Evolutionary conservation across 2,113 vertebrate species (phyloP).

Genomic region (Lagopus leucura): DNA sequence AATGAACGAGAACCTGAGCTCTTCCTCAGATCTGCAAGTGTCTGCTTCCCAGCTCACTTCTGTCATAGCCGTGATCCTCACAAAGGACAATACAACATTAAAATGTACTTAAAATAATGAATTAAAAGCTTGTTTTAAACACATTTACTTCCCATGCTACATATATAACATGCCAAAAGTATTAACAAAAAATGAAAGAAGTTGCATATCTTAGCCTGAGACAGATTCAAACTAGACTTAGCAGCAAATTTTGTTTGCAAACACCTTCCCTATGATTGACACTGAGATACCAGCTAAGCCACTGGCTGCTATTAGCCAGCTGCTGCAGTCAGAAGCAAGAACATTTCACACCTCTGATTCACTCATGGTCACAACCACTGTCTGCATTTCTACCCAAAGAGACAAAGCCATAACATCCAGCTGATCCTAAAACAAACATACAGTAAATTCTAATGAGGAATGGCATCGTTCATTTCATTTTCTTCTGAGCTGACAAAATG

Average conservation of each 20-base stretch:
- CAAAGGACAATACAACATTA: neutral
- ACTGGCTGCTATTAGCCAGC: neutral
- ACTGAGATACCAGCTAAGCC: neutral
- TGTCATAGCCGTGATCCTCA: neutral
- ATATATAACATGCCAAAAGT: neutral
- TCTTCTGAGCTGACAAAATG: neutral
- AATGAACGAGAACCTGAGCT: neutral
- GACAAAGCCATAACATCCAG: neutral
- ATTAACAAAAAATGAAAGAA: neutral
- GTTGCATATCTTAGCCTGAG: neutral
- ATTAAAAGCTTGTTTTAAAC: neutral
- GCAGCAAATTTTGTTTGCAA: neutral
- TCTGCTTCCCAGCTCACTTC: neutral
- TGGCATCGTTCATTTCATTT: neutral
- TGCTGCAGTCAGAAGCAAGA: neutral
- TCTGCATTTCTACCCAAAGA: neutral
- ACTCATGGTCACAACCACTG: rapidly evolving
- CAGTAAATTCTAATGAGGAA: neutral
- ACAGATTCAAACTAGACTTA: neutral
- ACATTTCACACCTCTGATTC: neutral
- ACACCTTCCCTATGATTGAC: neutral
- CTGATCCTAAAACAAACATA: neutral
- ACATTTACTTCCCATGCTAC: neutral
- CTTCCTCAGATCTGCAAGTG: neutral
- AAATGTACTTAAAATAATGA: neutral